A percentile compares a stretch with the other conserved stretches of the same genome.
Conservation (phyloP, 2,113 vertebrate species). For the Lepisosteus oculatus region DNA sequence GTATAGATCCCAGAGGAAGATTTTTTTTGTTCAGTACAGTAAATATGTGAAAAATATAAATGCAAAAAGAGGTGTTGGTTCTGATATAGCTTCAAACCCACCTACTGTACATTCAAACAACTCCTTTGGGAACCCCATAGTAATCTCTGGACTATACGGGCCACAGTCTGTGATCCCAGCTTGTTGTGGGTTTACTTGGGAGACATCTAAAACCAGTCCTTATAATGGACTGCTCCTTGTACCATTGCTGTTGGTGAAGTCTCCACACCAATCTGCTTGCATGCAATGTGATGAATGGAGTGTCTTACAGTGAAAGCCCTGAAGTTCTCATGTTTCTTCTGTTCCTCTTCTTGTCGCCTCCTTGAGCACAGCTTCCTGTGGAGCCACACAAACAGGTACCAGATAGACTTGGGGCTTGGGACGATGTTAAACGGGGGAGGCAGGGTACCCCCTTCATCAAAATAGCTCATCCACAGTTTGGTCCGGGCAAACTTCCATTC, state of each 20-base stretch:
- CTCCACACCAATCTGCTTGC: no score
- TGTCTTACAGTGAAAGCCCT: conserved; percentile 83
- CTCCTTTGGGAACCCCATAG: no score
- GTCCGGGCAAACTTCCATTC: conserved; percentile 97
- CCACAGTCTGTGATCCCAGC: no score
- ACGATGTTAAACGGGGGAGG: conserved; percentile 93
- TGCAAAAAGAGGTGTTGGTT: conserved; percentile 8
- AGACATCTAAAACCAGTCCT: no score
- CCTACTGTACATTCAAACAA: no score
- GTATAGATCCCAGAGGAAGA: no score
- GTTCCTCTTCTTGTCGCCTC: conserved; percentile 65
- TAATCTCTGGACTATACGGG: no score
- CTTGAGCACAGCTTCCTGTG: conserved; percentile 77
- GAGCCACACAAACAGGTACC: conserved; percentile 89
- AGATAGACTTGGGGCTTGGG: conserved; percentile 89
- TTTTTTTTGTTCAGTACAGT: background rate
- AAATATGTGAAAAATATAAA: background rate
- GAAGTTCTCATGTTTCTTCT: conserved; percentile 83
- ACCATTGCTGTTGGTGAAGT: no score
- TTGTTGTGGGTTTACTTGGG: no score
- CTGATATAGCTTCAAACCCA: no score
- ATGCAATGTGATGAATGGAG: rapidly evolving
- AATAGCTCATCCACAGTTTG: conserved; percentile 98
- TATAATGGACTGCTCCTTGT: no score
- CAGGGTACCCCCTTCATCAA: conserved; percentile 93